Evolutionary conservation across 2,113 vertebrate genomes (phyloP).

Genomic region (Dipodomys ordii): DNA sequence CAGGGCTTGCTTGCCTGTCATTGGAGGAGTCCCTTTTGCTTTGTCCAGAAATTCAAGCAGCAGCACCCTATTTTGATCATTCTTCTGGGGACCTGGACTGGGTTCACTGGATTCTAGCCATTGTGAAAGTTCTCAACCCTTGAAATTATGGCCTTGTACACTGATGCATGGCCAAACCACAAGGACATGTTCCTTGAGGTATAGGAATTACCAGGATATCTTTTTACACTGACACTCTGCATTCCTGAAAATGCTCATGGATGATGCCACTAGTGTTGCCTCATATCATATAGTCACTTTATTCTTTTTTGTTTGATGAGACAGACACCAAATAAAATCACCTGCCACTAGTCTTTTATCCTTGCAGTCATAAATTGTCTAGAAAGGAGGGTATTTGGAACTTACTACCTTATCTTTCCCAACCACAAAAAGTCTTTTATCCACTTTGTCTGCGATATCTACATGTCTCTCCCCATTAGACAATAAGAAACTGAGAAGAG

Average conservation of each 20-base stretch:
- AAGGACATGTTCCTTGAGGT: background rate
- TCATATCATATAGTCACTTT: background rate
- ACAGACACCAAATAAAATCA: background rate
- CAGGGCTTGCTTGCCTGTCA: background rate
- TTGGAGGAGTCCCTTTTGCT: background rate
- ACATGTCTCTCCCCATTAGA: background rate
- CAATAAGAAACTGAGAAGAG: background rate
- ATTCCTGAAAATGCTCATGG: background rate
- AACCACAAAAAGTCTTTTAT: background rate
- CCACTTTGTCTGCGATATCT: background rate
- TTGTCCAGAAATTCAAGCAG: background rate
- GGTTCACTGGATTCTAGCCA: background rate
- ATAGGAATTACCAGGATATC: fast-evolving
- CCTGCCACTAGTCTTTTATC: background rate
- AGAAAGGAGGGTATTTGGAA: background rate
- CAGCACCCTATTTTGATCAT: background rate
- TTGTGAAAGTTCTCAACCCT: background rate
- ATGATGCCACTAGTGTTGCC: background rate
- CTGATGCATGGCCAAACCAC: background rate
- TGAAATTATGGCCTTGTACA: background rate
- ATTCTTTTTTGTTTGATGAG: background rate
- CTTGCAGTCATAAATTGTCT: background rate
- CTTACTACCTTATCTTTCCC: background rate
- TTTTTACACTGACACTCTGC: background rate
- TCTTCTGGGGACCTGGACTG: background rate